Conservation (phyloP, 2,113 vertebrate genomes). For the Cairina moschata region DNA sequence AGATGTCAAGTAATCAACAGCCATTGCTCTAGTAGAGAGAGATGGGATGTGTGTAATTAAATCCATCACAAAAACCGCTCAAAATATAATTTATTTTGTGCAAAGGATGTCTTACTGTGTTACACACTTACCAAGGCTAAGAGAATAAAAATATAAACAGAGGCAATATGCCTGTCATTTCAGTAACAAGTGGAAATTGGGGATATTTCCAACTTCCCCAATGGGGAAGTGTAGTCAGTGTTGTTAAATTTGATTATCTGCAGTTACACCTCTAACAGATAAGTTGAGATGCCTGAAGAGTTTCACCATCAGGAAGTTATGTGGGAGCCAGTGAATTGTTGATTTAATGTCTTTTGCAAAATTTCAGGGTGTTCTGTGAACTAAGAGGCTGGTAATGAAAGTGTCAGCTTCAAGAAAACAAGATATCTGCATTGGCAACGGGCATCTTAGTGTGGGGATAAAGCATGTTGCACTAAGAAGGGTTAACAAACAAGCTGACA, state of each 20-base stretch:
- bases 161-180: not conserved
- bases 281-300: not conserved
- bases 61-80: conserved; percentile 39
- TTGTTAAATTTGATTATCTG: not conserved
- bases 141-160: conserved; percentile 33
- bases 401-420: not conserved
- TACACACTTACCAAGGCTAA: conserved; percentile 37
- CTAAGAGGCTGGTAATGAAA: not conserved
- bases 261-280: not conserved
- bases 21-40: conserved; percentile 6
- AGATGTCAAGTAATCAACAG: conserved; percentile 31
- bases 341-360: not conserved
- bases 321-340: not conserved
- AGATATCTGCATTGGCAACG: not conserved
- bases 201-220: too few relatives aligned
- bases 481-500: not conserved
- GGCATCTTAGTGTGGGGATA: not conserved
- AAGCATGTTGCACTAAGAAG: not conserved
- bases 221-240: not conserved
- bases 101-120: conserved; percentile 10
- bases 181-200: not conserved
- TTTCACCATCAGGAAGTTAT: not conserved
- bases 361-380: not conserved
- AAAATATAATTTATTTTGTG: conserved; percentile 48
- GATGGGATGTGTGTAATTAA: conserved; percentile 54